Conservation (phyloP, 2,797 vertebrate species). For the Eulemur albifrons region DNA sequence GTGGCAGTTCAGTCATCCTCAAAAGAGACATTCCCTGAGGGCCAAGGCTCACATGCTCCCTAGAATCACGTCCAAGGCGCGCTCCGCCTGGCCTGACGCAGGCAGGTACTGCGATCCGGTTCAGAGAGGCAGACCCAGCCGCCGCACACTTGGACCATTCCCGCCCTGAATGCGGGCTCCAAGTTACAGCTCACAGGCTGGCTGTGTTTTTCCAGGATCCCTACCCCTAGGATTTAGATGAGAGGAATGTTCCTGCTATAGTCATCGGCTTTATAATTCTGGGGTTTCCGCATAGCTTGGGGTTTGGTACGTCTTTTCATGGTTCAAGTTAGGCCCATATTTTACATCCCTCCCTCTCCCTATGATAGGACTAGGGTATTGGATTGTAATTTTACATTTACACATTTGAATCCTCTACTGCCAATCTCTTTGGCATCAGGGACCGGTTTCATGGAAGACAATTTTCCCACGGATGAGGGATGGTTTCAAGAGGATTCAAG, state of each 20-base stretch:
- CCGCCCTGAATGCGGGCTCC: not conserved
- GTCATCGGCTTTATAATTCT: not conserved
- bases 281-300: not conserved
- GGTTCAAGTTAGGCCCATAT: not conserved
- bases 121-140: not conserved
- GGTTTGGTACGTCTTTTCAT: not conserved
- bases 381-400: not conserved
- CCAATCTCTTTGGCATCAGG: no score
- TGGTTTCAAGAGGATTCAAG: no score
- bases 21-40: slow-evolving; percentile 33
- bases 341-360: not conserved
- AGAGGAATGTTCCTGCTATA: not conserved
- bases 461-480: no score
- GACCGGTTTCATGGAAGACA: no score
- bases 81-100: not conserved
- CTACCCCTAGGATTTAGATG: not conserved
- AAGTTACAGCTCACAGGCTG: no score
- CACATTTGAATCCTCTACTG: not conserved
- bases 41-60: not conserved
- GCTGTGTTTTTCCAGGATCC: not conserved
- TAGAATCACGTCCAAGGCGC: not conserved
- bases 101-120: not conserved
- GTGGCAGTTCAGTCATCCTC: slow-evolving; percentile 10
- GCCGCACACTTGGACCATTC: not conserved
- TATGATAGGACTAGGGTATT: not conserved